Conservation (phyloP, 2,888 invertebrate genomes). For the Napeogenes sylphis region DNA sequence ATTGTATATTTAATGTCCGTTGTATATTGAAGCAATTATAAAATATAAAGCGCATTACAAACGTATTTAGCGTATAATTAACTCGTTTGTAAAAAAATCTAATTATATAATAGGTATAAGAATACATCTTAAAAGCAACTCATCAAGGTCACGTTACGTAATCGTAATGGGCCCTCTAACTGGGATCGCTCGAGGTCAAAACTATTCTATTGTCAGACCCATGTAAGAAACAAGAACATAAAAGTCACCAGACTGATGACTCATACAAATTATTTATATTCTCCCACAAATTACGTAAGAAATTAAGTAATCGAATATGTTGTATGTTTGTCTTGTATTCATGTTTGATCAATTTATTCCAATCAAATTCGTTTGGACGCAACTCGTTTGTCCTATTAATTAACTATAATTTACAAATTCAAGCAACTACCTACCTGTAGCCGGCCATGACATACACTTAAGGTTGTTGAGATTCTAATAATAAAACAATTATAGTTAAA, state of each 20-base stretch:
- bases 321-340: not conserved
- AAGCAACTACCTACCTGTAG: too few relatives aligned
- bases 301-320: conserved; percentile 2
- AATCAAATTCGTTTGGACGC: not conserved
- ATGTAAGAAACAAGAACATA: conserved; percentile 33
- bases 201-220: conserved; percentile 63
- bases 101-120: conserved; percentile 27
- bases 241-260: conserved; percentile 26
- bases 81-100: not conserved
- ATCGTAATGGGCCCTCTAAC: conserved; percentile 34
- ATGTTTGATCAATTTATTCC: not conserved
- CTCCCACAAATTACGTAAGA: conserved; percentile 10
- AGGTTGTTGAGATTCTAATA: not conserved
- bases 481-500: too few relatives aligned
- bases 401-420: too few relatives aligned
- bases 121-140: conserved; percentile 32
- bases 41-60: too few relatives aligned
- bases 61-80: too few relatives aligned
- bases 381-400: not conserved
- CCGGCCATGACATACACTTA: not conserved
- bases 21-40: too few relatives aligned
- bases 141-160: conserved; percentile 39
- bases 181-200: conserved; percentile 65
- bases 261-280: conserved; percentile 23
- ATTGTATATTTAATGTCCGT: too few relatives aligned